These are phyloP conservation scores for Drosophila maculinotata DNA, from an alignment of 2,888 invertebrate genomes.

Conservation along the genomic window DNA sequence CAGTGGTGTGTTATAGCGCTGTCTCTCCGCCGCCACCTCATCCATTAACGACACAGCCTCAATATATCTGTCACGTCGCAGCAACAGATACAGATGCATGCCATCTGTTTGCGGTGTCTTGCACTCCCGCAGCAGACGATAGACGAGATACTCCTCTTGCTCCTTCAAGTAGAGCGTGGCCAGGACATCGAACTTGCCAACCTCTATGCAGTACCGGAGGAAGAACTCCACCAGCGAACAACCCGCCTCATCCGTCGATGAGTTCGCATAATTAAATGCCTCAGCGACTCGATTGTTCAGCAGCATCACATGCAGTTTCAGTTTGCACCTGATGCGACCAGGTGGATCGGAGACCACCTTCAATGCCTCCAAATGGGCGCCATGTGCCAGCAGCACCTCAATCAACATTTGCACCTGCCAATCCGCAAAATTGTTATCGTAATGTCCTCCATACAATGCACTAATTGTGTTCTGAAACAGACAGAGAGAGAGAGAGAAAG, in stretches of 20 bases:
- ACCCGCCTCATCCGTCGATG: slow-evolving; percentile 72
- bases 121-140: slow-evolving; percentile 74
- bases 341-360: slow-evolving; percentile 76
- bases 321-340: slow-evolving; percentile 66
- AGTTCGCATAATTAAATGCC: slow-evolving; percentile 83
- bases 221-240: slow-evolving; percentile 78
- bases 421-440: slow-evolving; percentile 32
- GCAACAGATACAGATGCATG: slow-evolving; percentile 82
- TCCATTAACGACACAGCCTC: slow-evolving; percentile 84
- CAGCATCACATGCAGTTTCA: slow-evolving; percentile 81
- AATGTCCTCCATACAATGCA: slow-evolving; percentile 38
- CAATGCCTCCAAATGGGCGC: slow-evolving; percentile 74
- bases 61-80: slow-evolving; percentile 83
- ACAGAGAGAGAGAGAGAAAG: background rate
- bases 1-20: background rate
- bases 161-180: slow-evolving; percentile 81
- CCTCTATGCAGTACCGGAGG: slow-evolving; percentile 76
- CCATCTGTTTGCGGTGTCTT: slow-evolving; percentile 76
- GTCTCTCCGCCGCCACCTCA: slow-evolving; percentile 70
- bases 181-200: slow-evolving; percentile 77
- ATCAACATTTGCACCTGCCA: slow-evolving; percentile 84
- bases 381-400: slow-evolving; percentile 74
- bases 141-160: slow-evolving; percentile 80
- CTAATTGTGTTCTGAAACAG: slow-evolving; percentile 19
- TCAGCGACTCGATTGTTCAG: slow-evolving; percentile 82